Evolutionary conservation across 2,888 invertebrate genomes (phyloP).

Genomic region (Drosophila imparisetae): DNA sequence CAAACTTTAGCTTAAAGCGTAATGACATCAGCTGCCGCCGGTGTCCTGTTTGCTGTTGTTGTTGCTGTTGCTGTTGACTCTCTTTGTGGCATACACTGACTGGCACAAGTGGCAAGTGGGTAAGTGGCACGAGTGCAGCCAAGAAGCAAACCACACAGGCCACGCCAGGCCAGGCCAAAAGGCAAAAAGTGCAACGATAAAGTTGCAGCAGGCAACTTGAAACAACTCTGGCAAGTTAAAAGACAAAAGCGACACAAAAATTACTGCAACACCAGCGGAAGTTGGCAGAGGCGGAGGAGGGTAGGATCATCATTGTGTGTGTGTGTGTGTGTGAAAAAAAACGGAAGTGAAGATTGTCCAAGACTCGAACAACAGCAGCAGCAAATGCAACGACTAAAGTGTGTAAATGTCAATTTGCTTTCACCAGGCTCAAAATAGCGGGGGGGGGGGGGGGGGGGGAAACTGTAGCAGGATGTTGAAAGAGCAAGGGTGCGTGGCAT

Average conservation of each 20-base stretch:
- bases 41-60: constrained; percentile 19
- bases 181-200: constrained; percentile 68
- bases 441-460: neutral
- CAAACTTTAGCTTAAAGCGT: constrained; percentile 45
- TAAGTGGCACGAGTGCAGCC: constrained; percentile 21
- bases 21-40: constrained; percentile 59
- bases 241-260: constrained; percentile 67
- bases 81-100: constrained; percentile 57
- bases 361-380: constrained; percentile 31
- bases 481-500: neutral
- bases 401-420: constrained; percentile 76
- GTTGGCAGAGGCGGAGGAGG: neutral
- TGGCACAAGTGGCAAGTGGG: constrained; percentile 36
- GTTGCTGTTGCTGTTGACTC: constrained; percentile 40
- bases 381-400: constrained; percentile 55
- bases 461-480: neutral
- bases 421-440: constrained; percentile 18
- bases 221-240: constrained; percentile 36
- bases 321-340: constrained; percentile 47
- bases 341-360: constrained; percentile 70
- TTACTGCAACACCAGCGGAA: constrained; percentile 37
- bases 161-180: constrained; percentile 45
- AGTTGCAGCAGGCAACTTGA: constrained; percentile 51
- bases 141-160: constrained; percentile 44
- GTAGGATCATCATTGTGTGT: constrained; percentile 17